Base-by-base conservation (phyloP, 2,888 invertebrate genomes). In the Hedychridium roseum region DNA sequence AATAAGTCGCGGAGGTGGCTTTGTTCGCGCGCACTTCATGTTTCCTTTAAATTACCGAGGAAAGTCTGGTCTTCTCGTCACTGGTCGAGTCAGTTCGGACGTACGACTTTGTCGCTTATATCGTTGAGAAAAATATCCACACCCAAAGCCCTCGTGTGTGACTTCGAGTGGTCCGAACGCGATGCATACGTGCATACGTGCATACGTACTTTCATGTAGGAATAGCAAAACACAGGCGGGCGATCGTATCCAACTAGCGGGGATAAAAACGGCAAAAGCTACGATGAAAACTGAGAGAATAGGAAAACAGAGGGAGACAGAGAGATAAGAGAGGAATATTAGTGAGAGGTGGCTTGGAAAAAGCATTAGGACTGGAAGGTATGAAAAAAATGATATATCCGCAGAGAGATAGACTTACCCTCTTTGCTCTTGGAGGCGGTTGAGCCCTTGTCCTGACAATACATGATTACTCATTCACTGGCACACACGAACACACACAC, bases 391-490 rank as follows among this genome's bases (percentile, higher is more conserved):
- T 21, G 35, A 42, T 27, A 31, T 32, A 43, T 14, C 17, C 11
- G 12, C 6, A 26, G 15, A 11, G n/a, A 7, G 31, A 45, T 46
- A 45, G 51, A 69, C 71, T 71, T 66, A 77, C 77, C 76, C 66
- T 77, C 77, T 68, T 77, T 77, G 70, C 70, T 73, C 55, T 74
- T 76, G 37, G 74, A 71, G 63, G 74, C 66, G 54, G 74, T 64
- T 53, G 76, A 74, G 64, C 71, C 66, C 71, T 77, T 77, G 68
- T 77, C 77, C 62, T 73, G 77, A 67, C 74, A 76, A 66, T 76
- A 76, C 77, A 77, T 77, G 73, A 67, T 77, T 74, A 75, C 64
- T 77, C 71, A 75, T 74, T 70, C 67, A 67, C 58, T 68, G 58
- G 61, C 55, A 64, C 59, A 57, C 61, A 64, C 60, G 57, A 59